These are phyloP conservation scores for Mechanitis messenoides DNA, from an alignment of 2,888 invertebrate species.

Conservation along the genomic window DNA sequence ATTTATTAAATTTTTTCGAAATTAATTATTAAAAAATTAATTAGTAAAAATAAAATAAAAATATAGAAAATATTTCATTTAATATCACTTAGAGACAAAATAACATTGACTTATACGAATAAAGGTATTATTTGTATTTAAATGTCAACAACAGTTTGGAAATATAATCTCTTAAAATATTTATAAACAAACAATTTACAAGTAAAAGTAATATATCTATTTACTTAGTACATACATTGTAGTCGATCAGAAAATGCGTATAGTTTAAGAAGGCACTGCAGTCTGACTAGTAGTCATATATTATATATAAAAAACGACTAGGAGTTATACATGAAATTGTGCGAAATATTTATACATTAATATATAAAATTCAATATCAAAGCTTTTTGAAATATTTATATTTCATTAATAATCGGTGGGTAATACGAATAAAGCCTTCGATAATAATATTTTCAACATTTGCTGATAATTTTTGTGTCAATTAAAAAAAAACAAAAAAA, in stretches of 20 bases:
- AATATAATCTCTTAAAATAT: slow-evolving; percentile 29
- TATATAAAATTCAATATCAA: neutral
- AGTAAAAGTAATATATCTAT: neutral
- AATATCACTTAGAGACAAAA: slow-evolving; percentile 21
- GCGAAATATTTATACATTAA: neutral
- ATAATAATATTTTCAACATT: slow-evolving; percentile 17
- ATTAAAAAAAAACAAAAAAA: neutral
- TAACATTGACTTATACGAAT: slow-evolving; percentile 17
- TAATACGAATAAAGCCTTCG: slow-evolving; percentile 11
- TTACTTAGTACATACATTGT: slow-evolving; percentile 2
- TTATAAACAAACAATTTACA: slow-evolving; percentile 10
- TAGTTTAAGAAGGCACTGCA: slow-evolving; percentile 20
- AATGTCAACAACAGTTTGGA: slow-evolving; percentile 16
- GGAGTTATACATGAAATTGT: neutral
- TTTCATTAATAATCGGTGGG: slow-evolving; percentile 17
- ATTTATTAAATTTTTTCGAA: too few species aligned
- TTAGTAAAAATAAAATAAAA: slow-evolving; percentile 6
- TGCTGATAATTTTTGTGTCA: neutral
- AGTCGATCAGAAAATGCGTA: slow-evolving; percentile 7
- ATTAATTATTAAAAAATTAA: neutral
- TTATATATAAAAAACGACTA: slow-evolving; percentile 12
- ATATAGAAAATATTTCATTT: slow-evolving; percentile 11
- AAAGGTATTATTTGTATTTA: neutral
- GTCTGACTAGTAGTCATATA: slow-evolving; percentile 17
- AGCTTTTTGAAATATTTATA: neutral